Evolutionary conservation across 2,888 invertebrate genomes (phyloP).

Genomic region (Sthenelais limicola): DNA sequence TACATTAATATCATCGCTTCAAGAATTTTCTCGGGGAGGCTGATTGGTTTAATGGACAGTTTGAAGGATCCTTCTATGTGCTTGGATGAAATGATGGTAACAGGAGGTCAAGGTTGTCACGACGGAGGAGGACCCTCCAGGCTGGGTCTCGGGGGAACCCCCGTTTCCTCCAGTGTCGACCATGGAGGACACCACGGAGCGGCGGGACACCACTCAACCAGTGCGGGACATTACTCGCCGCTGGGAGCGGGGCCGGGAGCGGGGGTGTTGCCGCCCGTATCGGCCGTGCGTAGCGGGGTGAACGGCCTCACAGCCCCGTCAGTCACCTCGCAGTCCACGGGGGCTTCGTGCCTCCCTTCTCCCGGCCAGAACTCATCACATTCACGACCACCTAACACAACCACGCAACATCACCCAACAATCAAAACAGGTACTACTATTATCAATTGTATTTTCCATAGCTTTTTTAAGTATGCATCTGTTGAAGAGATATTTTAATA

Average conservation of each 20-base stretch:
- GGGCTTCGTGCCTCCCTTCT: conserved; percentile 7
- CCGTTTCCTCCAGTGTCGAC: background rate
- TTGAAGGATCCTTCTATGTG: conserved; percentile 38
- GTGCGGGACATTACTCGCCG: conserved; percentile 23
- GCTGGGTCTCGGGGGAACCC: conserved; percentile 3
- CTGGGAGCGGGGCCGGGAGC: background rate
- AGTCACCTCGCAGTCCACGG: background rate
- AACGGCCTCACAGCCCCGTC: background rate
- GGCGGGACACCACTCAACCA: background rate
- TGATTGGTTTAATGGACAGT: conserved; percentile 39
- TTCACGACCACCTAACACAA: conserved; percentile 8
- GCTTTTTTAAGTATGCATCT: too few species aligned
- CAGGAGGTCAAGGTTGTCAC: conserved; percentile 13
- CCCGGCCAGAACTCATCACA: conserved; percentile 21
- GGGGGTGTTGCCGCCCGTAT: conserved; percentile 7
- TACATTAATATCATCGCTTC: too few species aligned
- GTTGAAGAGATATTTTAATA: too few species aligned
- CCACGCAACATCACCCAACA: conserved; percentile 3
- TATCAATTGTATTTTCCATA: too few species aligned
- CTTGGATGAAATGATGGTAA: conserved; percentile 39
- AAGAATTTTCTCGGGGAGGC: too few species aligned
- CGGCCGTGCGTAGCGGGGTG: conserved; percentile 9
- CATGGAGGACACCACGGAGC: background rate
- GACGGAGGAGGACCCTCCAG: background rate
- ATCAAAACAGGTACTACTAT: conserved; percentile 32